Conservation (phyloP, 2,888 invertebrate genomes). For the Pollenia amentaria region DNA sequence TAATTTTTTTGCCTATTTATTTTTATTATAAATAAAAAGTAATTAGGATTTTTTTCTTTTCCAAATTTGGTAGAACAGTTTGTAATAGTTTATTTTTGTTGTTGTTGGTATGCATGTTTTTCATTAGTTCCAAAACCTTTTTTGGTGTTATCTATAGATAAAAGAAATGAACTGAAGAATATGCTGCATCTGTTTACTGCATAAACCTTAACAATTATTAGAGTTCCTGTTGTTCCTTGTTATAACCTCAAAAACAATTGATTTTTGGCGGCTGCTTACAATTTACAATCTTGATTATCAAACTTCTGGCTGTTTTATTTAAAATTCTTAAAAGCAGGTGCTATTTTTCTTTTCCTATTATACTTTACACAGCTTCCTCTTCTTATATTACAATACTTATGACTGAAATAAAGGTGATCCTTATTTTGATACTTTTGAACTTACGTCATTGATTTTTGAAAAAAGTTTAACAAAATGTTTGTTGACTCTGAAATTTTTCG, state of each 20-base stretch:
- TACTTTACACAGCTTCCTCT: neutral
- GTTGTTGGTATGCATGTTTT: conserved; percentile 12
- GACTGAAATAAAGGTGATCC: conserved; percentile 6
- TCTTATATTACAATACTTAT: conserved; percentile 10
- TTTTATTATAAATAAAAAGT: conserved; percentile 25
- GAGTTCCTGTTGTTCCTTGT: conserved; percentile 19
- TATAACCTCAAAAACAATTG: conserved; percentile 14
- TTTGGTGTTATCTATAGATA: conserved; percentile 33
- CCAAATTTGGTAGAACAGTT: conserved; percentile 38
- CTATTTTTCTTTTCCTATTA: conserved; percentile 5
- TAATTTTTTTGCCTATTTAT: neutral
- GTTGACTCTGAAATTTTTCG: conserved; percentile 17
- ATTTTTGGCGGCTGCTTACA: conserved; percentile 44
- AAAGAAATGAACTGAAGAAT: neutral
- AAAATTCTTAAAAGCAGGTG: conserved; percentile 36
- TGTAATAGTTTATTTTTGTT: conserved; percentile 34
- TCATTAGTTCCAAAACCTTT: conserved; percentile 38
- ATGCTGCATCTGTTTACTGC: conserved; percentile 36
- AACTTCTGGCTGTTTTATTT: neutral
- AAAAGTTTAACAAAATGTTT: neutral
- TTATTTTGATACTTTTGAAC: neutral
- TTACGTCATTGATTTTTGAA: neutral
- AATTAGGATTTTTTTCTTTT: conserved; percentile 46
- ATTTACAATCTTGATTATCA: neutral
- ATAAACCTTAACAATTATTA: neutral